Conservation (phyloP, 2,888 invertebrate genomes). For the Drosophila neonasuta region DNA sequence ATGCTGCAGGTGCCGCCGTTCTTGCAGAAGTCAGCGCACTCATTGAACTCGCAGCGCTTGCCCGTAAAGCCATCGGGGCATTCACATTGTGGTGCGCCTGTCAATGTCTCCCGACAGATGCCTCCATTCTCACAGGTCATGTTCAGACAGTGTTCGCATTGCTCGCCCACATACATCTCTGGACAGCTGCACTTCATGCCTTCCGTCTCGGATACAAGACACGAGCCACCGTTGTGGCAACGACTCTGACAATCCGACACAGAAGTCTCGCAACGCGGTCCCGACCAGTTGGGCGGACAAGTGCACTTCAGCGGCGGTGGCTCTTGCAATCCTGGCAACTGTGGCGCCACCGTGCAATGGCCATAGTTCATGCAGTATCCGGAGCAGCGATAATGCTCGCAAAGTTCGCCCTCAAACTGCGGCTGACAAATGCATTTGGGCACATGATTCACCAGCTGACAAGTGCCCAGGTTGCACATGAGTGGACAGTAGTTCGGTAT, state of each 20-base stretch:
- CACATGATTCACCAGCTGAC: conserved; percentile 83
- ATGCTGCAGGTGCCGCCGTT: conserved; percentile 83
- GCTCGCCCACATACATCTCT: conserved; percentile 83
- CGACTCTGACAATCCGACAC: conserved; percentile 84
- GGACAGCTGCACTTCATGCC: conserved; percentile 84
- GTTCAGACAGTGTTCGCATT: conserved; percentile 85
- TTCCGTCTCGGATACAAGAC: conserved; percentile 80
- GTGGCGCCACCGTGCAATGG: conserved; percentile 83
- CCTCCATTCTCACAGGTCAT: conserved; percentile 86
- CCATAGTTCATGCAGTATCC: conserved; percentile 87
- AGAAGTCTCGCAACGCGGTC: conserved; percentile 86
- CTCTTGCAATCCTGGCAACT: conserved; percentile 72
- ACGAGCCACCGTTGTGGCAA: conserved; percentile 86
- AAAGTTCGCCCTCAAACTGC: conserved; percentile 86
- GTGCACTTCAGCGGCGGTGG: conserved; percentile 83
- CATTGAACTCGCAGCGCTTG: conserved; percentile 85
- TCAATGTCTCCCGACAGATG: conserved; percentile 83
- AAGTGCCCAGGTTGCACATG: conserved; percentile 85
- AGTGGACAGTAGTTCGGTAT: conserved; percentile 83
- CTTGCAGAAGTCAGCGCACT: conserved; percentile 84
- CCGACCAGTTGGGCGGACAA: conserved; percentile 86
- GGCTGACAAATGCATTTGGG: conserved; percentile 86
- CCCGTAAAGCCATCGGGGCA: conserved; percentile 85
- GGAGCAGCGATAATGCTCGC: conserved; percentile 88
- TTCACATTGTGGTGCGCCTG: conserved; percentile 83